A percentile compares a stretch with the other conserved stretches of the same genome.
Evolutionary conservation across 2,888 invertebrate genomes (phyloP).

Genomic region (Eupithecia insigniata): DNA sequence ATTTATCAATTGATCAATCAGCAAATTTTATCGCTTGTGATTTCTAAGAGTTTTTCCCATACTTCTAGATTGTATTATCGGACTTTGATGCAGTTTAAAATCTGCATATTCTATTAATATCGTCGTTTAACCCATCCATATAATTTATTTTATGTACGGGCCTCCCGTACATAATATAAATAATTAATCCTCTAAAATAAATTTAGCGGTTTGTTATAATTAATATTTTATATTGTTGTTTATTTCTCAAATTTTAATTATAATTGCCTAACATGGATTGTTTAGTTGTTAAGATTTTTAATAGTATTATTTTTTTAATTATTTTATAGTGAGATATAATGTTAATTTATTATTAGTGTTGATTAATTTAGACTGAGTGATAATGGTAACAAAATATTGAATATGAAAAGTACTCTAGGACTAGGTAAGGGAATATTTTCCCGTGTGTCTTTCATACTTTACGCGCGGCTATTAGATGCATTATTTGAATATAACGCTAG

Average conservation of each 20-base stretch:
- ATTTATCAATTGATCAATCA: background rate
- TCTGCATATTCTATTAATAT: background rate
- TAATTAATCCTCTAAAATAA: slow-evolving; percentile 15
- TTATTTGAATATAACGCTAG: slow-evolving; percentile 66
- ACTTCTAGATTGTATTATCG: background rate
- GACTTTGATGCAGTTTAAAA: background rate
- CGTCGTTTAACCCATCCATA: background rate
- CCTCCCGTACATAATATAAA: no score
- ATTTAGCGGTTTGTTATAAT: slow-evolving; percentile 36
- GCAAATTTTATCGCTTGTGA: background rate
- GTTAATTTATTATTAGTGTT: slow-evolving; percentile 33
- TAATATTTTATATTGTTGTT: slow-evolving; percentile 47
- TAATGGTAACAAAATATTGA: slow-evolving; percentile 16
- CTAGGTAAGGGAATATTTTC: background rate
- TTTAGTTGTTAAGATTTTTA: slow-evolving; percentile 49
- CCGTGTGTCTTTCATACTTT: background rate
- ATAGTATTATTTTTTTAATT: slow-evolving; percentile 48
- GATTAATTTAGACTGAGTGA: slow-evolving; percentile 36
- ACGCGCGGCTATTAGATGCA: background rate
- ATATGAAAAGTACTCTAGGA: slow-evolving; percentile 17
- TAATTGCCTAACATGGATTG: slow-evolving; percentile 39
- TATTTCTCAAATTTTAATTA: slow-evolving; percentile 47
- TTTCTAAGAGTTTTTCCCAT: background rate
- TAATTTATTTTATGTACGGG: background rate
- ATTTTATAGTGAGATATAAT: slow-evolving; percentile 40